Conservation (phyloP, 2,113 vertebrate species). For the Aix galericulata region DNA sequence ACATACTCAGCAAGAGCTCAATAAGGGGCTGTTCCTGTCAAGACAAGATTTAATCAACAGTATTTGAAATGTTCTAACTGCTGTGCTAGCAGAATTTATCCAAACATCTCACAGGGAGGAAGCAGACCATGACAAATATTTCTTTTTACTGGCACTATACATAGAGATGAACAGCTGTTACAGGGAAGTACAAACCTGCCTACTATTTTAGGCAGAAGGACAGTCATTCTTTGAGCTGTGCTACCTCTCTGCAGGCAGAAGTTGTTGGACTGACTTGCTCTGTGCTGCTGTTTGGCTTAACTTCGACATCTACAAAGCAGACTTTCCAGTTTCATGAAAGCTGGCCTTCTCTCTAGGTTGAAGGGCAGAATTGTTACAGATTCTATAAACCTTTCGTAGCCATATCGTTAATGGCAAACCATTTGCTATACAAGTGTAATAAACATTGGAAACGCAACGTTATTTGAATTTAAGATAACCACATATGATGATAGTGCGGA, state of each 20-base stretch:
- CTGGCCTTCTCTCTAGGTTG: neutral
- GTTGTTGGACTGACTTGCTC: neutral
- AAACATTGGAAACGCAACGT: neutral
- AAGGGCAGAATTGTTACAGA: neutral
- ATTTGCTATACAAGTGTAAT: neutral
- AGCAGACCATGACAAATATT: slow-evolving; percentile 50
- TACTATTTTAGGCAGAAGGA: slow-evolving; percentile 51
- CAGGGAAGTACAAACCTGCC: slow-evolving; percentile 17
- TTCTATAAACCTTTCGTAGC: neutral
- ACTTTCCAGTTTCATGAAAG: neutral
- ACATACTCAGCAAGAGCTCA: neutral
- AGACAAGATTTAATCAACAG: slow-evolving; percentile 17
- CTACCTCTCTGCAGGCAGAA: neutral
- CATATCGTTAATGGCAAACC: neutral
- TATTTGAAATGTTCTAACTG: neutral
- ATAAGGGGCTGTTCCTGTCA: slow-evolving; percentile 6
- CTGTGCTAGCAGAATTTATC: slow-evolving; percentile 37
- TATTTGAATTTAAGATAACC: neutral
- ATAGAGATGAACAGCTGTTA: slow-evolving; percentile 55
- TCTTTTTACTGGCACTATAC: slow-evolving; percentile 50
- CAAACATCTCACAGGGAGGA: slow-evolving; percentile 12
- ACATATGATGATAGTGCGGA: accelerated
- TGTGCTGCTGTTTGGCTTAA: neutral
- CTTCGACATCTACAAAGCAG: neutral
- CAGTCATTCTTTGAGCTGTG: slow-evolving; percentile 35